Conservation (phyloP, 2,113 vertebrate species). For the Chrysochloris asiatica region DNA sequence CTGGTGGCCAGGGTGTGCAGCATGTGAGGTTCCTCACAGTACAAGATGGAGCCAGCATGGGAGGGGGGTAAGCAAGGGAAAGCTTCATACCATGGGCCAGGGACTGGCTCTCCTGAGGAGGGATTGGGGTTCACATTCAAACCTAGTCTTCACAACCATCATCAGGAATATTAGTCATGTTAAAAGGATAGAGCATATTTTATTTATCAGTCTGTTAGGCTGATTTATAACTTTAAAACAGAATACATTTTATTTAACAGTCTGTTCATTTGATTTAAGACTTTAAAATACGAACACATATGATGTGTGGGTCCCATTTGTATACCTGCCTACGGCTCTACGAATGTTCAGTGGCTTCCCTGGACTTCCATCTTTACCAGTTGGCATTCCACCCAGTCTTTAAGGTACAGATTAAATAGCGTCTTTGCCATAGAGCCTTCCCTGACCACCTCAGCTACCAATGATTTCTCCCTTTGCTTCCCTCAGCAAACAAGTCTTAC, state of each 20-base stretch:
- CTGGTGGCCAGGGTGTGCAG: not conserved
- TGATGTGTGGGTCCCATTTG: not conserved
- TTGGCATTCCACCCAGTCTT: not conserved
- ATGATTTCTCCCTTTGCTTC: not conserved
- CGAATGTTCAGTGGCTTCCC: not conserved
- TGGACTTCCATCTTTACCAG: not conserved
- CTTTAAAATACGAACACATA: conserved; percentile 48
- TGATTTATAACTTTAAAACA: conserved; percentile 41
- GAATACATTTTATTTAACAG: conserved; percentile 32
- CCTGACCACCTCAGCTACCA: not conserved
- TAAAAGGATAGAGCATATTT: conserved; percentile 11
- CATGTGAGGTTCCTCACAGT: not conserved
- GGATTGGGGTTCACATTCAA: not conserved
- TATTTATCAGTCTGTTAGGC: conserved; percentile 39
- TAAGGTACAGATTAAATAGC: not conserved
- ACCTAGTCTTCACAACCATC: not conserved
- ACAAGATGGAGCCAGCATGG: not conserved
- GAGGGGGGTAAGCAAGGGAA: no score
- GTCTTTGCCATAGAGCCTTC: not conserved
- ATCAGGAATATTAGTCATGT: not conserved
- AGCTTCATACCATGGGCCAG: not conserved
- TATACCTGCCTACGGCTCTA: not conserved
- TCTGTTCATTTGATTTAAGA: conserved; percentile 52
- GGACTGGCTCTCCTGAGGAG: not conserved
- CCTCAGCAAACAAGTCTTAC: not conserved